These are phyloP conservation scores for Saccopteryx leptura DNA, from an alignment of 2,113 vertebrate species.

Conservation along the genomic window DNA sequence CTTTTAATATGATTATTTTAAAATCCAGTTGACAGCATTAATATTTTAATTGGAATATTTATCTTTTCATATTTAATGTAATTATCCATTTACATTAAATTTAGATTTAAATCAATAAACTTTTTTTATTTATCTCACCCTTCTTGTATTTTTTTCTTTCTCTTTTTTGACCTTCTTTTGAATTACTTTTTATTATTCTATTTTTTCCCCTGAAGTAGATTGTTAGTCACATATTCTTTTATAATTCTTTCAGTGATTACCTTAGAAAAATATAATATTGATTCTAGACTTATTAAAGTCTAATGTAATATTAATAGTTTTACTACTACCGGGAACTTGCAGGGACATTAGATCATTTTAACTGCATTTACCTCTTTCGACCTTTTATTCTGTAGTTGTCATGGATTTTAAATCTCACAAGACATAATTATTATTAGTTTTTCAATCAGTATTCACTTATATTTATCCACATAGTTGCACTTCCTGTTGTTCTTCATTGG, in stretches of 20 bases:
- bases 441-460: background rate
- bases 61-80: background rate
- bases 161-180: constrained; percentile 3
- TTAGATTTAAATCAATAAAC: background rate
- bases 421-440: background rate
- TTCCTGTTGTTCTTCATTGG: background rate
- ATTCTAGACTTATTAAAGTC: background rate
- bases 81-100: background rate
- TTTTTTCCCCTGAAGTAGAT: background rate
- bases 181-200: constrained; percentile 43
- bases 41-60: background rate
- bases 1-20: background rate
- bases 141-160: background rate
- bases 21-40: background rate
- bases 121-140: background rate
- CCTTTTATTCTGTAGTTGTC: background rate
- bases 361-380: background rate
- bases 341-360: background rate
- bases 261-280: background rate
- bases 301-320: background rate
- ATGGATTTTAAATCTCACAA: background rate
- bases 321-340: background rate
- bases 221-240: background rate
- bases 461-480: background rate
- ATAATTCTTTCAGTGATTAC: background rate